Evolutionary conservation across 2,113 vertebrate species (phyloP).

Genomic region (Bos taurus): ARS-UCD2.0 NC_037331.1:106019501-106020000

Average conservation of each 20-base stretch:
- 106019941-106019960: not conserved
- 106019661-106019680: no score
- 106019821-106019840: not conserved
- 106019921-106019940: not conserved
- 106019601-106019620: no score
- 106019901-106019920: not conserved
- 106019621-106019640: no score
- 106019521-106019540: not conserved
- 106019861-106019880: not conserved
- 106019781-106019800: not conserved
- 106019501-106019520: not conserved
- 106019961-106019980: not conserved
- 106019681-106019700: no score
- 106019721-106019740: not conserved
- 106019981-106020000: not conserved
- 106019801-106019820: not conserved
- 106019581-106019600: no score
- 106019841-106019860: not conserved
- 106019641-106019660: no score
- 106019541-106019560: not conserved
- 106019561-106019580: no score
- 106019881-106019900: not conserved
- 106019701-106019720: accelerated
- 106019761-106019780: not conserved
- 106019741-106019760: not conserved